Evolutionary conservation across 2,113 vertebrate species (phyloP), one percentile per base, ranked within the genome.

Genomic region (Rhea americana): DNA sequence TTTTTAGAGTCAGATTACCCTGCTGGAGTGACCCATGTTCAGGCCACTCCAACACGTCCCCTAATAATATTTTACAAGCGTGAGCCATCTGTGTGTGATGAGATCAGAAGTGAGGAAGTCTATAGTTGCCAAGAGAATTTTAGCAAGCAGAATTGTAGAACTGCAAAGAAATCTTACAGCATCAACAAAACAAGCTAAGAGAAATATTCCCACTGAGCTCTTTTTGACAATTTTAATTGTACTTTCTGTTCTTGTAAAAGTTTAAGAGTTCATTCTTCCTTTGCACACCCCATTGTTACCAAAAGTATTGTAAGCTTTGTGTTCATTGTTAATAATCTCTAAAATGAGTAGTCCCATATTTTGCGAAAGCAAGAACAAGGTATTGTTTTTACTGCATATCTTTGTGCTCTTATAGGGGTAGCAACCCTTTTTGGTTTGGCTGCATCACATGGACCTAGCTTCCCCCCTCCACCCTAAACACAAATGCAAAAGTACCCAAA

Each of bases 61-160:
- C 94, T 93, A 96, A 96, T 94, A 95, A 92, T 85, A 95, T 95
- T 96, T 96, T 96, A 91, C 91, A 96, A 96, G 93, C 73, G 82
- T 90, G 86, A 96, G 86, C 95, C 95, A 96, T 94, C 91, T 96
- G 90, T 94, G 90, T 90, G 81, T 94, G 96, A 95, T 96, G 95
- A 96, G 95, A 95, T 96, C 96, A 96, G 96, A 95, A 95, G 83
- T 94, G 91, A 96, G 85, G 94, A 95, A 94, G 94, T 93, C 82
- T 90, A 85, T 78, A 93, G 90, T 88, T 96, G 95, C 95, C 95
- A 96, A 93, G 95, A 96, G 93, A 90, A 94, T 96, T 93, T 89
- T 82, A 93, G 95, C 84, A 78, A 79, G 89, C 82, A 81, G 89
- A 91, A 91, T 28, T 81, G 76, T 91, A 93, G 73, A 94, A 84